Percentiles rank a stretch among this genome's conserved stretches.
Evolutionary conservation across 2,888 invertebrate genomes (phyloP).

Genomic region (Nasonovia ribisnigri): DNA sequence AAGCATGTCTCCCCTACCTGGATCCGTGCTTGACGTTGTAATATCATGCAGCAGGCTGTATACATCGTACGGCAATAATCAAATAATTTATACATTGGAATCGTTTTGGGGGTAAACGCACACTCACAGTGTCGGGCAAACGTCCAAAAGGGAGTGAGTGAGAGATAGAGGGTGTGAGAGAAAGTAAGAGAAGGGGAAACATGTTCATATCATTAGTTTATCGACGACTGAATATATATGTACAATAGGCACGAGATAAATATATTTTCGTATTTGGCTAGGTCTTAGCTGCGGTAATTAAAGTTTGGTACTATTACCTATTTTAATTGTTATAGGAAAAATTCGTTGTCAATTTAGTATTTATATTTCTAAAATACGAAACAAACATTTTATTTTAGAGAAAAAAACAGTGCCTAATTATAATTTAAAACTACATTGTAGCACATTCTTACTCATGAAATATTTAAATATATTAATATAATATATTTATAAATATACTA

Average conservation of each 20-base stretch:
- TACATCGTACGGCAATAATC: neutral
- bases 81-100: conserved; percentile 9
- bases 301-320: neutral
- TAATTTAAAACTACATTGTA: neutral
- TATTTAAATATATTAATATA: neutral
- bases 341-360: neutral
- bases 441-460: neutral
- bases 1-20: neutral
- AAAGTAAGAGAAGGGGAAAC: neutral
- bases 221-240: conserved; percentile 1
- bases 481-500: no score
- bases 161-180: no score
- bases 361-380: neutral
- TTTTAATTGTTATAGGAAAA: neutral
- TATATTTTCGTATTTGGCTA: conserved; percentile 11
- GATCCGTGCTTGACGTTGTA: neutral
- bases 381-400: neutral
- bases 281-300: neutral
- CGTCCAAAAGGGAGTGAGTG: neutral
- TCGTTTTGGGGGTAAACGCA: neutral
- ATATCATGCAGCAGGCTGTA: neutral
- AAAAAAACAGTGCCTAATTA: neutral
- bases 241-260: neutral
- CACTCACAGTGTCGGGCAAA: neutral
- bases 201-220: conserved; percentile 8